phyloP scores from a whole-genome alignment of 2,797 vertebrate species.

The Peromyscus melanophrys region DNA sequence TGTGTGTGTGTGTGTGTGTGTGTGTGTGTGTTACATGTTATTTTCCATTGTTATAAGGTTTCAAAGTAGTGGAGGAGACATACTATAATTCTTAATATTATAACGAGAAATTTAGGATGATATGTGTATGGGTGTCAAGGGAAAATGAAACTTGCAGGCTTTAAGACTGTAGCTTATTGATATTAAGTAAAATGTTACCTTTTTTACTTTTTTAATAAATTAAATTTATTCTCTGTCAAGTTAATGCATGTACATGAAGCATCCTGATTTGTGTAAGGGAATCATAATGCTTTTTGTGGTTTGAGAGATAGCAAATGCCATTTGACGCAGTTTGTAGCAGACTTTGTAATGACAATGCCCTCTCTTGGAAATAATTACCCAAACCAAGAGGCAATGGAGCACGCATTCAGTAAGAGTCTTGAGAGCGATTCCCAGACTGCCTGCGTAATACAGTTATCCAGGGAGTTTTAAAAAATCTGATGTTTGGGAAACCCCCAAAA shows the following conservation, averaged over 20 bases:
- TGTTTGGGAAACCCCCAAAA: constrained; percentile 65
- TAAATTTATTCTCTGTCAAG: background rate
- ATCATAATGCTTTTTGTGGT: background rate
- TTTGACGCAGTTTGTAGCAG: background rate
- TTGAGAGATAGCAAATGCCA: background rate
- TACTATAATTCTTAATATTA: background rate
- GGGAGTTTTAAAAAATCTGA: constrained; percentile 66
- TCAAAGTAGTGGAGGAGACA: constrained; percentile 12
- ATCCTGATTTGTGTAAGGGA: background rate
- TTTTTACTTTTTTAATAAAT: background rate
- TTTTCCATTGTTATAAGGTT: constrained; percentile 14
- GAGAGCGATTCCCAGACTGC: constrained; percentile 32
- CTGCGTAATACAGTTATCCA: constrained; percentile 51
- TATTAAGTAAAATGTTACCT: background rate
- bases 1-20: too few species aligned
- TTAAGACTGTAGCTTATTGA: background rate
- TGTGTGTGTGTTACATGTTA: background rate
- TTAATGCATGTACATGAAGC: background rate
- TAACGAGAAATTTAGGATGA: background rate
- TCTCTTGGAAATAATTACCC: constrained; percentile 47
- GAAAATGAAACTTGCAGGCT: background rate
- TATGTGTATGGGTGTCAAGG: background rate
- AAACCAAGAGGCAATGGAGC: background rate
- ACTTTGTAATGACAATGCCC: constrained; percentile 9
- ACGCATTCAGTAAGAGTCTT: constrained; percentile 40